Percentiles rank a stretch among this genome's conserved stretches.
Evolutionary conservation across 2,113 vertebrate species (phyloP).

Genomic region (Etia nguti): DNA sequence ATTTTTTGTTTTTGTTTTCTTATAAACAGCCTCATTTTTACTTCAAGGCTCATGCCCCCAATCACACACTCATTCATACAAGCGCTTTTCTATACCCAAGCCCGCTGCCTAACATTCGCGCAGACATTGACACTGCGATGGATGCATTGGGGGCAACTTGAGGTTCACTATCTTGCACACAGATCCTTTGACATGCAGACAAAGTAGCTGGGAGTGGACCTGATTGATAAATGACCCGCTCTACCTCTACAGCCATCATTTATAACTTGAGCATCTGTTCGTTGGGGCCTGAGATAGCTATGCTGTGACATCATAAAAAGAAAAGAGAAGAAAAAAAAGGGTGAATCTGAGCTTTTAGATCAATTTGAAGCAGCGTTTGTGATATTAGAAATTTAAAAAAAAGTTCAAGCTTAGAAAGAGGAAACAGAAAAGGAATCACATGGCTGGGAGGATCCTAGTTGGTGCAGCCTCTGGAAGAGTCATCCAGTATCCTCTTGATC

Average conservation of each 20-base stretch:
- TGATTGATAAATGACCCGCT: neutral
- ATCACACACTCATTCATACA: neutral
- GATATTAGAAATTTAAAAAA: neutral
- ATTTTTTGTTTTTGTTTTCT: too few relatives aligned
- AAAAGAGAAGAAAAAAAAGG: accelerated
- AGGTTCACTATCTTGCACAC: neutral
- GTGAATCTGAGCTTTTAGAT: neutral
- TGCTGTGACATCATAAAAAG: neutral
- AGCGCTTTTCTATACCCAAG: neutral
- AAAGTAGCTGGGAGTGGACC: neutral
- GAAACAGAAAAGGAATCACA: neutral
- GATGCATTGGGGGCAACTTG: neutral
- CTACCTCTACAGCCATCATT: neutral
- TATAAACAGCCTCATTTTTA: neutral
- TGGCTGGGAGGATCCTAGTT: neutral
- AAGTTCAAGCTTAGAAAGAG: neutral
- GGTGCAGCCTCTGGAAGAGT: neutral
- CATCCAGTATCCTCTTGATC: neutral
- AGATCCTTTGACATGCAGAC: neutral
- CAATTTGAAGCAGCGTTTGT: neutral
- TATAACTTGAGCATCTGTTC: neutral
- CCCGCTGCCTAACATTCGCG: neutral
- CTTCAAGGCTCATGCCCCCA: neutral
- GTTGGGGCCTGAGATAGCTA: neutral
- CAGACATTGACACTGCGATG: neutral